A percentile compares a stretch with the other conserved stretches of the same genome.
Evolutionary conservation across 2,888 invertebrate genomes (phyloP).

Genomic region (Noctua pronuba): DNA sequence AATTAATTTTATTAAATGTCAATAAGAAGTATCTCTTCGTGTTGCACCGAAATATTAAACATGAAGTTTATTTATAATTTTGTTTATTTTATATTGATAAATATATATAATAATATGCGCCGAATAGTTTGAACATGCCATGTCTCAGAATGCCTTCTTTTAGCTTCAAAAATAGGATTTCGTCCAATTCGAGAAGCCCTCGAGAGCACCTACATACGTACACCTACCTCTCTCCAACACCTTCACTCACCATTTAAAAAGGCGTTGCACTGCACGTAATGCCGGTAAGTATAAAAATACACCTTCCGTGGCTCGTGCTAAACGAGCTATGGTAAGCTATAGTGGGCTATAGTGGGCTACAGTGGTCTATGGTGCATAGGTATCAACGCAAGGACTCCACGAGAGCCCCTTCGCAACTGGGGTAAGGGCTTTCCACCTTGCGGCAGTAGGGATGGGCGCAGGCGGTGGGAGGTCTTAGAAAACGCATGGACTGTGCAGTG

Average conservation of each 20-base stretch:
- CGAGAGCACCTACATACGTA: not conserved
- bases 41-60: not conserved
- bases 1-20: not conserved
- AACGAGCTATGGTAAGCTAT: slow-evolving; percentile 58
- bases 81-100: too few species aligned
- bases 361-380: slow-evolving; percentile 62
- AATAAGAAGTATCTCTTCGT: not conserved
- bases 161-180: not conserved
- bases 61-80: not conserved
- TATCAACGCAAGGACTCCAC: slow-evolving; percentile 70
- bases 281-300: slow-evolving; percentile 54
- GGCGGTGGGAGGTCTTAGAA: not conserved
- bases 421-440: slow-evolving; percentile 79
- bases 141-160: not conserved
- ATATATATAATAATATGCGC: too few species aligned
- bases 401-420: slow-evolving; percentile 75
- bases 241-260: slow-evolving; percentile 33
- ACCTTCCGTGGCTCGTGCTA: slow-evolving; percentile 46
- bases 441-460: slow-evolving; percentile 66
- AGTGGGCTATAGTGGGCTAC: slow-evolving; percentile 24
- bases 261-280: slow-evolving; percentile 40
- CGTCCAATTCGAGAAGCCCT: not conserved
- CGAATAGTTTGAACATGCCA: too few species aligned
- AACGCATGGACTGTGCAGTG: not conserved
- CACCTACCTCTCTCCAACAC: not conserved